Percentiles rank a stretch among this genome's conserved stretches.
Evolutionary conservation across 2,888 invertebrate species (phyloP).

Genomic region (Gibbula magus): DNA sequence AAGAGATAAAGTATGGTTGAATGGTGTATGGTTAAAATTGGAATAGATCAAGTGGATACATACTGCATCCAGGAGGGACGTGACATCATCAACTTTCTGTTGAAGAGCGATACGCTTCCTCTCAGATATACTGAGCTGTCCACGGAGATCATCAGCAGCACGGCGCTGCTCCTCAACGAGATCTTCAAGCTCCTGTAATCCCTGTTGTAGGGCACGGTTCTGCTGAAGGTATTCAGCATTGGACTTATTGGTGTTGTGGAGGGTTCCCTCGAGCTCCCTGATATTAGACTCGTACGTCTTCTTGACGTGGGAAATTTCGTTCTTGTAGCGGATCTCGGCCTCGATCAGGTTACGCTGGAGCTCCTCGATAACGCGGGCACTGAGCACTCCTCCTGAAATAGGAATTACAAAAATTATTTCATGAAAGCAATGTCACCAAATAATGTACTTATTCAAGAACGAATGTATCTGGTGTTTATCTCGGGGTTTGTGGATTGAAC

Average conservation of each 20-base stretch:
- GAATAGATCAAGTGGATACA: slow-evolving; percentile 41
- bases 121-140: slow-evolving; percentile 70
- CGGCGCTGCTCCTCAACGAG: slow-evolving; percentile 73
- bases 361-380: slow-evolving; percentile 74
- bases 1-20: too few species aligned
- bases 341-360: slow-evolving; percentile 74
- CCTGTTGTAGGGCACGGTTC: slow-evolving; percentile 97
- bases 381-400: slow-evolving; percentile 72
- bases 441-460: too few species aligned
- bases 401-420: too few species aligned
- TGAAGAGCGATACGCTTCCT: slow-evolving; percentile 81
- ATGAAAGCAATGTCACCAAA: too few species aligned
- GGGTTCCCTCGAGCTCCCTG: slow-evolving; percentile 75
- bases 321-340: slow-evolving; percentile 74
- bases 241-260: slow-evolving; percentile 98
- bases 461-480: too few species aligned
- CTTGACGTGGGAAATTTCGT: slow-evolving; percentile 74
- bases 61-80: slow-evolving; percentile 76
- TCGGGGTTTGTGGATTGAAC: too few species aligned
- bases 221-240: slow-evolving; percentile 87
- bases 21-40: too few species aligned
- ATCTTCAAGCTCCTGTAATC: slow-evolving; percentile 80
- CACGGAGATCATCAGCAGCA: slow-evolving; percentile 69
- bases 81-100: slow-evolving; percentile 94
- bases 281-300: slow-evolving; percentile 75